phyloP scores from a whole-genome alignment of 2,113 vertebrate genomes.

The Oceanites oceanicus region DNA sequence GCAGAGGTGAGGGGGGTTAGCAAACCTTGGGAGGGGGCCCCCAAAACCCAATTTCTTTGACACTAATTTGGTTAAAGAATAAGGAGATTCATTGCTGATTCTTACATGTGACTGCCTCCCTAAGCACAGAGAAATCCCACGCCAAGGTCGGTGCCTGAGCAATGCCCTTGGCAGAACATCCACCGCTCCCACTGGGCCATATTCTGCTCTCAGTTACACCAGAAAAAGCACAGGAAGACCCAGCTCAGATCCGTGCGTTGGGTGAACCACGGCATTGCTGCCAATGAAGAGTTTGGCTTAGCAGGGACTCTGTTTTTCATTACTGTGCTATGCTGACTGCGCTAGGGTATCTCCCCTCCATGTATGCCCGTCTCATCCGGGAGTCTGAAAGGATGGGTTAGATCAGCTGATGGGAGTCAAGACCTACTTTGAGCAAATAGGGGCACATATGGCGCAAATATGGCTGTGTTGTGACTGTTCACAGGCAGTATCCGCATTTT shows the following conservation, averaged over 20 bases:
- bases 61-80: conserved; percentile 39
- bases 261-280: not conserved
- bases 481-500: not conserved
- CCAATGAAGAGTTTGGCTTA: not conserved
- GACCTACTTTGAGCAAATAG: not conserved
- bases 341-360: not conserved
- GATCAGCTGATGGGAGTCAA: not conserved
- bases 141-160: fast-evolving
- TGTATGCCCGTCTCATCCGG: not conserved
- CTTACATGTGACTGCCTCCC: not conserved
- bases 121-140: not conserved
- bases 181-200: not conserved
- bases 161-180: not conserved
- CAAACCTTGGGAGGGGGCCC: not conserved
- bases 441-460: not conserved
- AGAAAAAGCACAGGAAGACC: not conserved
- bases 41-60: conserved; percentile 50
- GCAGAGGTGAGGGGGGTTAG: not conserved
- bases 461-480: not conserved
- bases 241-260: not conserved
- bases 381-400: not conserved
- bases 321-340: not conserved
- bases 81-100: conserved; percentile 29
- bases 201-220: not conserved
- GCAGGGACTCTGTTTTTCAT: fast-evolving